Conservation (phyloP, 2,888 invertebrate species). For the Pyrgus malvae region DNA sequence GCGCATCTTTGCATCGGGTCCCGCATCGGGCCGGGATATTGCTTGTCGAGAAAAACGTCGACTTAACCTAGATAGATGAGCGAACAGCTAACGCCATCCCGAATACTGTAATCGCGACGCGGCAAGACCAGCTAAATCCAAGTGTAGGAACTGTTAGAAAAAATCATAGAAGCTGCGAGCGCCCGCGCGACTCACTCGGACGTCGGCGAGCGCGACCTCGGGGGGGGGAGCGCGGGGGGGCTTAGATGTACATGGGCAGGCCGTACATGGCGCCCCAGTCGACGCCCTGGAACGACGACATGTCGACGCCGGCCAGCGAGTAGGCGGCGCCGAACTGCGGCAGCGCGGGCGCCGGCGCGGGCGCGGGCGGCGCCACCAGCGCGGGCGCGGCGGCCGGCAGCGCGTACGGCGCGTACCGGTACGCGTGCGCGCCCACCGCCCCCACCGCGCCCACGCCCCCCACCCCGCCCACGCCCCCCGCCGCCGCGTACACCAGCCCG, state of each 20-base stretch:
- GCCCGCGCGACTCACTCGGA: neutral
- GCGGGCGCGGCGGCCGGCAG: constrained; percentile 69
- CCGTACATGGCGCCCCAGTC: constrained; percentile 96
- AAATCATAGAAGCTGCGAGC: constrained; percentile 38
- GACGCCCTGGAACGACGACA: constrained; percentile 95
- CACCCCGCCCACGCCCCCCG: constrained; percentile 64
- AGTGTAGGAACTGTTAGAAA: constrained; percentile 59
- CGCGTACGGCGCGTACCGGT: constrained; percentile 78
- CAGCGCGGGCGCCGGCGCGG: constrained; percentile 82
- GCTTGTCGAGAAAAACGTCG: constrained; percentile 49
- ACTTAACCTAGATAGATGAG: constrained; percentile 57
- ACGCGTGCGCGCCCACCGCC: constrained; percentile 36
- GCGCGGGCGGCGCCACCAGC: constrained; percentile 76
- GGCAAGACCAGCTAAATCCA: constrained; percentile 49
- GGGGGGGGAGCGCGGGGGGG: constrained; percentile 32
- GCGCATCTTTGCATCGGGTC: constrained; percentile 65
- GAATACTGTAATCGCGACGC: constrained; percentile 46
- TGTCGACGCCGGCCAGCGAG: constrained; percentile 93
- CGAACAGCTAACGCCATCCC: constrained; percentile 34
- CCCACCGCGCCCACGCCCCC: constrained; percentile 39
- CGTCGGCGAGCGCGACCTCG: neutral
- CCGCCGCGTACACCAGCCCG: constrained; percentile 81
- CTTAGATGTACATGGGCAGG: constrained; percentile 95
- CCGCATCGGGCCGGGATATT: constrained; percentile 55
- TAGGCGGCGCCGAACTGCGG: constrained; percentile 88